Percentiles rank a stretch among this genome's conserved stretches.
phyloP scores from a whole-genome alignment of 2,888 invertebrate genomes.

The Sphinx pinastri region DNA sequence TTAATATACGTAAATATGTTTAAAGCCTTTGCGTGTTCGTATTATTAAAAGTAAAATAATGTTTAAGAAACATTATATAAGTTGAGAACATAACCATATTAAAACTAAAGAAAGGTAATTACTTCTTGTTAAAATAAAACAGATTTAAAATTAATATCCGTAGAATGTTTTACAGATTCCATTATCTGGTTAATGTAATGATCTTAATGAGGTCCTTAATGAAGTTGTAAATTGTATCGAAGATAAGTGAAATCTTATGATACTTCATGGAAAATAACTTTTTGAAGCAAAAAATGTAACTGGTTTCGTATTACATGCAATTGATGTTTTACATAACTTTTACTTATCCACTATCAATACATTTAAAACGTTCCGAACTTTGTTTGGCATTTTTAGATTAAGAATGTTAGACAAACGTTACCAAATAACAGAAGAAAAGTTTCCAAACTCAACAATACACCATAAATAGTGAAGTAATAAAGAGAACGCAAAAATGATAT shows the following conservation, averaged over 20 bases:
- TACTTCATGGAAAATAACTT: not conserved
- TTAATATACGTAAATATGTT: no score
- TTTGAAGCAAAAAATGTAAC: constrained; percentile 5
- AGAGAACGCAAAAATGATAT: constrained; percentile 40
- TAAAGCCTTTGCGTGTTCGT: no score
- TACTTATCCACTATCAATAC: not conserved
- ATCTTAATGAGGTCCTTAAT: not conserved
- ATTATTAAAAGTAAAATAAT: no score
- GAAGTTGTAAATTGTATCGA: not conserved
- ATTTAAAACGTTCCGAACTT: no score
- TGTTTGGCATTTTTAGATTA: not conserved
- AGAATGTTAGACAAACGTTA: not conserved
- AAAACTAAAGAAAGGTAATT: no score
- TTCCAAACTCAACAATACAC: constrained; percentile 31
- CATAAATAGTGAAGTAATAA: constrained; percentile 41
- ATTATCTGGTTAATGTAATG: not conserved
- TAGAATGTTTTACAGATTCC: not conserved
- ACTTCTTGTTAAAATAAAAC: no score
- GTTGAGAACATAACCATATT: no score
- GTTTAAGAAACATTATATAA: no score
- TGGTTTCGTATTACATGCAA: not conserved
- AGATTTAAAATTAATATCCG: no score
- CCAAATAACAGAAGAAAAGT: constrained; percentile 11
- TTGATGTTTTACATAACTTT: not conserved
- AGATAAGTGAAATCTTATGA: constrained; percentile 1